Evolutionary conservation across 2,888 invertebrate genomes (phyloP).

Genomic region (Netelia virgata): DNA sequence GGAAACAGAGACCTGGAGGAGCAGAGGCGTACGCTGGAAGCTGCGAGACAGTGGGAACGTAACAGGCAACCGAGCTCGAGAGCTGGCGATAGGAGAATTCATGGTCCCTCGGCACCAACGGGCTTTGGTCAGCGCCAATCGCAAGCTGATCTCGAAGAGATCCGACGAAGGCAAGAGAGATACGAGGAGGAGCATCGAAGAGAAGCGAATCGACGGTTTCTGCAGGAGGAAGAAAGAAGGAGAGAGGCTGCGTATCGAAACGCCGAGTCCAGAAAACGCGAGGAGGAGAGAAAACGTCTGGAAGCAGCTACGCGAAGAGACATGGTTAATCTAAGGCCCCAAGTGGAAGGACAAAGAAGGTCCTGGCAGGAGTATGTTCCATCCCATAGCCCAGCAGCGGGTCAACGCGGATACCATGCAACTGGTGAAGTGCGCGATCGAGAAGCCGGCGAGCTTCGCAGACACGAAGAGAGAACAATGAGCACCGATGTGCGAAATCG

Average conservation of each 20-base stretch:
- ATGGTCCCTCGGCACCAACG: slow-evolving; percentile 75
- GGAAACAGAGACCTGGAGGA: slow-evolving; percentile 53
- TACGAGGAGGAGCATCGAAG: slow-evolving; percentile 52
- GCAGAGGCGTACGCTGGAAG: slow-evolving; percentile 66
- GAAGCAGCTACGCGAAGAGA: slow-evolving; percentile 55
- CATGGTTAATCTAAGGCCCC: slow-evolving; percentile 64
- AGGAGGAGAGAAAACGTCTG: slow-evolving; percentile 65
- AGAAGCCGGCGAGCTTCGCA: slow-evolving; percentile 61
- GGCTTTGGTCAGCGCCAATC: slow-evolving; percentile 65
- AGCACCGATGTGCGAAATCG: slow-evolving; percentile 45
- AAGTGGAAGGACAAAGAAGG: slow-evolving; percentile 26
- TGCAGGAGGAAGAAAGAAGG: slow-evolving; percentile 62
- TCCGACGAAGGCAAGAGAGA: slow-evolving; percentile 59
- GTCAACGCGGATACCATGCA: not conserved
- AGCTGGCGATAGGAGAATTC: slow-evolving; percentile 65
- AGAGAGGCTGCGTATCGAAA: slow-evolving; percentile 72
- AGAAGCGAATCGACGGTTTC: slow-evolving; percentile 31
- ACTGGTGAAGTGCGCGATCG: slow-evolving; percentile 54
- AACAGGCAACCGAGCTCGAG: slow-evolving; percentile 54
- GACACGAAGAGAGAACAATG: slow-evolving; percentile 39
- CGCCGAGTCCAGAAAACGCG: slow-evolving; percentile 69
- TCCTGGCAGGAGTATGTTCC: slow-evolving; percentile 36
- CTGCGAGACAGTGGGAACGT: slow-evolving; percentile 67
- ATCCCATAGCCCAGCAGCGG: slow-evolving; percentile 32
- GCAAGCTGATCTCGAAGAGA: slow-evolving; percentile 56